Evolutionary conservation across 2,888 invertebrate species (phyloP).

Genomic region (Octodonta nipae): DNA sequence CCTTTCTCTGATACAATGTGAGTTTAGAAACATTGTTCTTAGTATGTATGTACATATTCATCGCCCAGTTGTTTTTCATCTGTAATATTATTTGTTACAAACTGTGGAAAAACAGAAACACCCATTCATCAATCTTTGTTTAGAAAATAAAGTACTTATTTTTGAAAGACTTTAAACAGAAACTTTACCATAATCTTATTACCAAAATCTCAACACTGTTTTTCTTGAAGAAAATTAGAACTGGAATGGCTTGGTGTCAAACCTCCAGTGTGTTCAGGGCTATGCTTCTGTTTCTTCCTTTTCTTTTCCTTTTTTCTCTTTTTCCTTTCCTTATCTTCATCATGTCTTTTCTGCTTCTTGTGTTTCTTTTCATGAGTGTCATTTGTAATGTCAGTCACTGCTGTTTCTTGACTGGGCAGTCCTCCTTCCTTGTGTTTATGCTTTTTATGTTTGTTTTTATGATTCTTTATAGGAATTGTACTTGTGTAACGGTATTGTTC

Average conservation of each 20-base stretch:
- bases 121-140: too few species aligned
- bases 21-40: too few species aligned
- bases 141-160: too few species aligned
- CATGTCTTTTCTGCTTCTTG: slow-evolving; percentile 85
- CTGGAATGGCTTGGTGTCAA: slow-evolving; percentile 45
- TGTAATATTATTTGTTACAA: too few species aligned
- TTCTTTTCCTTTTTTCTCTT: slow-evolving; percentile 93
- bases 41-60: too few species aligned
- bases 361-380: slow-evolving; percentile 90
- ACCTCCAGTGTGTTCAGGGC: slow-evolving; percentile 69
- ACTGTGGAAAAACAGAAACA: too few species aligned
- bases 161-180: too few species aligned
- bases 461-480: slow-evolving; percentile 82
- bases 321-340: slow-evolving; percentile 85
- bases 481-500: slow-evolving; percentile 90
- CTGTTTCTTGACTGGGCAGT: slow-evolving; percentile 60
- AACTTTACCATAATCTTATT: too few species aligned
- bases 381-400: slow-evolving; percentile 47
- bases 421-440: slow-evolving; percentile 85
- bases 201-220: too few species aligned
- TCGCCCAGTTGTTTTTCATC: too few species aligned
- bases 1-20: too few species aligned
- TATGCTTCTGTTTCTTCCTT: slow-evolving; percentile 86
- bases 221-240: slow-evolving; percentile 13
- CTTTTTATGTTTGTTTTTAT: slow-evolving; percentile 91